These are phyloP conservation scores for Takifugu rubripes DNA, from an alignment of 2,797 vertebrate genomes.

Conservation along the genomic window DNA sequence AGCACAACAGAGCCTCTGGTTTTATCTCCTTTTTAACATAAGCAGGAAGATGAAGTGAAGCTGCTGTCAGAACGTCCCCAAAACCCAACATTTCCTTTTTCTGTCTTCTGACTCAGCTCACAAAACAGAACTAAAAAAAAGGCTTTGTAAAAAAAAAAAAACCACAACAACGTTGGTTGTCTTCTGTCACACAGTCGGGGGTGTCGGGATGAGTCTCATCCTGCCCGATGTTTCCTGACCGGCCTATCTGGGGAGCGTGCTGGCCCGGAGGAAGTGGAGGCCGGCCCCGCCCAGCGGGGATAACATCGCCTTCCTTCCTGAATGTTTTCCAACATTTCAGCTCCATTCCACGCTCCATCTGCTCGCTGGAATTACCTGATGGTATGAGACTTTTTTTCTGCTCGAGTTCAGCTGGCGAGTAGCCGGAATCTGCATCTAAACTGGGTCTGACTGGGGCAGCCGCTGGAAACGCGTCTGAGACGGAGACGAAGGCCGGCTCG, in stretches of 20 bases:
- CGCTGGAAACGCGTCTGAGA: background rate
- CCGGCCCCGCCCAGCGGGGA: constrained; percentile 65
- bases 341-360: constrained; percentile 55
- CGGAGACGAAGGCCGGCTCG: background rate
- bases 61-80: constrained; percentile 33
- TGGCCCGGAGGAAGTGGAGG: constrained; percentile 59
- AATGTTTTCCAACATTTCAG: constrained; percentile 61
- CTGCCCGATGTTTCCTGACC: constrained; percentile 74
- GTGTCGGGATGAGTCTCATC: constrained; percentile 72
- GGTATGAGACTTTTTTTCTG: constrained; percentile 4
- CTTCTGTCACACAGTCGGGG: constrained; percentile 40
- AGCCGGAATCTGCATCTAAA: constrained; percentile 7
- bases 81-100: constrained; percentile 29
- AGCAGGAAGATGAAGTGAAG: constrained; percentile 15
- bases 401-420: background rate
- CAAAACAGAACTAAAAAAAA: background rate
- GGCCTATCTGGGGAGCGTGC: constrained; percentile 66
- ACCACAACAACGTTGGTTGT: constrained; percentile 29
- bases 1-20: background rate
- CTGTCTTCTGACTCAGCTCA: constrained; percentile 2
- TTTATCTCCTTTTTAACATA: constrained; percentile 14
- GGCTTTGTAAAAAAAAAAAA: constrained; percentile 25
- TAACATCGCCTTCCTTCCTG: constrained; percentile 77
- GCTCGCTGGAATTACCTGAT: constrained; percentile 54
- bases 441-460: background rate